Percentiles rank a stretch among this genome's conserved stretches.
These are phyloP conservation scores for Tridacna gigas DNA, from an alignment of 2,888 invertebrate genomes.

Conservation along the genomic window DNA sequence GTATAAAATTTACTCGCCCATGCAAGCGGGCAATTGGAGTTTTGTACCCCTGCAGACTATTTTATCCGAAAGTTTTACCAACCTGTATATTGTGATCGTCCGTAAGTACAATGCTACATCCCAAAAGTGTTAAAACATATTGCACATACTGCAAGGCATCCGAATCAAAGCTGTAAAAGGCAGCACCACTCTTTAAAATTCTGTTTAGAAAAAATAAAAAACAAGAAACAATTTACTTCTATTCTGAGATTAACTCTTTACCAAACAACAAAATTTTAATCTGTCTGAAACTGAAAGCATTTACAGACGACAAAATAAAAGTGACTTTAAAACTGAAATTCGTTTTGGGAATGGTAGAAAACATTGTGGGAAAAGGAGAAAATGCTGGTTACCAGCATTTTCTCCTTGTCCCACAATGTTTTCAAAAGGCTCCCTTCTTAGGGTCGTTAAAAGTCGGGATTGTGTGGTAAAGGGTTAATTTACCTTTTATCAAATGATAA, in stretches of 20 bases:
- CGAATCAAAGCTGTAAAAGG: conserved; percentile 64
- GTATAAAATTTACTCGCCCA: no score
- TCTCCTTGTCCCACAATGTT: no score
- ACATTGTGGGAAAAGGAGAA: neutral
- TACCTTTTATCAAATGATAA: no score
- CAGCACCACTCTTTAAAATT: conserved; percentile 53
- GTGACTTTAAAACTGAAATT: neutral
- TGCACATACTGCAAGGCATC: conserved; percentile 57
- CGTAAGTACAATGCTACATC: conserved; percentile 56
- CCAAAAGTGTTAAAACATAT: conserved; percentile 51
- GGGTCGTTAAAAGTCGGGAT: no score
- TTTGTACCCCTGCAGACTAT: no score
- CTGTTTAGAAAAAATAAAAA: conserved; percentile 42
- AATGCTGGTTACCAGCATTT: no score
- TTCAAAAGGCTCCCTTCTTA: no score
- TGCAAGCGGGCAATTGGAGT: no score
- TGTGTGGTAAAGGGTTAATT: no score
- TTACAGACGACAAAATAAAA: neutral
- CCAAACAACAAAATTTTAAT: neutral
- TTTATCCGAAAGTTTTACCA: no score
- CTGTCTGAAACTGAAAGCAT: neutral
- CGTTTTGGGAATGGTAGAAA: neutral
- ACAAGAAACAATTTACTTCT: neutral
- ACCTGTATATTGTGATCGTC: conserved; percentile 34
- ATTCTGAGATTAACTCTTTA: neutral